Percentiles rank a stretch among this genome's conserved stretches.
Conservation (phyloP, 2,113 vertebrate species). For the Gyps fulvus region DNA sequence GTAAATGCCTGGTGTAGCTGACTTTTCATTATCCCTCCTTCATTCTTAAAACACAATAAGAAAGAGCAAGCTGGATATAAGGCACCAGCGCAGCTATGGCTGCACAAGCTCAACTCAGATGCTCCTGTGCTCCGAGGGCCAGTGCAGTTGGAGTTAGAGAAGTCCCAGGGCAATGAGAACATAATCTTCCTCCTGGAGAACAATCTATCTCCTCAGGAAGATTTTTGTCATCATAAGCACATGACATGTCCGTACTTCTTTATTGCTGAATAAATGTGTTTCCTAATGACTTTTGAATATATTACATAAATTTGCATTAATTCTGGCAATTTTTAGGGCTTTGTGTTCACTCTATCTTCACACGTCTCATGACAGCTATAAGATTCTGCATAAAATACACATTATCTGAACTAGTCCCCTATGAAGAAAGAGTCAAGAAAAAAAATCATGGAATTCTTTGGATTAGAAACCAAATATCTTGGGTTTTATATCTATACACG, state of each 20-base stretch:
- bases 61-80: not conserved
- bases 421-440: not conserved
- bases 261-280: not conserved
- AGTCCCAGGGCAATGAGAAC: not conserved
- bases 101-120: not conserved
- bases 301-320: not conserved
- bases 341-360: not conserved
- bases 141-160: not conserved
- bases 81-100: not conserved
- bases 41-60: not conserved
- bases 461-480: not conserved
- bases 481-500: not conserved
- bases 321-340: not conserved
- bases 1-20: not conserved
- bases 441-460: not conserved
- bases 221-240: not conserved
- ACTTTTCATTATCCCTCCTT: not conserved
- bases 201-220: not conserved
- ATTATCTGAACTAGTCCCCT: not conserved
- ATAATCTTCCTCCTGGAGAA: not conserved
- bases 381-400: not conserved
- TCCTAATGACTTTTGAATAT: not conserved
- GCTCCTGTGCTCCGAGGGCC: not conserved
- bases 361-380: not conserved
- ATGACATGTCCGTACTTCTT: not conserved